phyloP scores from a whole-genome alignment of 2,113 vertebrate genomes.

The Edolisoma coerulescens region DNA sequence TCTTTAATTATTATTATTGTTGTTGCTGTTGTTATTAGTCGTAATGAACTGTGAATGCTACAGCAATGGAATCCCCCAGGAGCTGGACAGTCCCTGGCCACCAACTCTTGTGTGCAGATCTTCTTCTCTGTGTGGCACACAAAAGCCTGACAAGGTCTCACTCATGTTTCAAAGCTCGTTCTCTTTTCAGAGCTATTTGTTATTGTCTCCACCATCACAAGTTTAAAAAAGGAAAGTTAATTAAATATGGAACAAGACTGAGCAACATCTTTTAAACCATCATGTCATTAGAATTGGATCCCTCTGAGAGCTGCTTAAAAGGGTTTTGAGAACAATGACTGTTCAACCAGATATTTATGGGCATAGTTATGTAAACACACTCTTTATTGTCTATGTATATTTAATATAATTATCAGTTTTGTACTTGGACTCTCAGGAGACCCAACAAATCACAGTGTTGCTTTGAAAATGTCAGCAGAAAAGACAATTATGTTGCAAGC shows the following conservation, averaged over 20 bases:
- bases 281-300: slow-evolving; percentile 98
- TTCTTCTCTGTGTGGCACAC: slow-evolving; percentile 78
- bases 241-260: slow-evolving; percentile 99
- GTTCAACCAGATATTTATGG: slow-evolving; percentile 99
- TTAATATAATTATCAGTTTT: slow-evolving; percentile 99
- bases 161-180: slow-evolving; percentile 80
- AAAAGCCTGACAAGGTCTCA: slow-evolving; percentile 89
- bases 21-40: background rate
- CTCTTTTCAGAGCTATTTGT: slow-evolving; percentile 90
- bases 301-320: slow-evolving; percentile 94
- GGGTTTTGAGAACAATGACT: slow-evolving; percentile 97
- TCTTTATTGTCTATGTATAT: slow-evolving; percentile 99
- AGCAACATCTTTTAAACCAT: slow-evolving; percentile 99
- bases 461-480: slow-evolving; percentile 98
- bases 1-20: slow-evolving; percentile 34
- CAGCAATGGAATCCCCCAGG: slow-evolving; percentile 56
- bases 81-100: slow-evolving; percentile 47
- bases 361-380: slow-evolving; percentile 98
- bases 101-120: slow-evolving; percentile 16
- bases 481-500: slow-evolving; percentile 83
- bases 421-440: slow-evolving; percentile 87
- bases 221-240: slow-evolving; percentile 99
- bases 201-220: slow-evolving; percentile 90
- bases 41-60: slow-evolving; percentile 52
- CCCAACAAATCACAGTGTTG: slow-evolving; percentile 87